Conservation (phyloP, 2,797 vertebrate species). For the Sebastes diploproa region DNA sequence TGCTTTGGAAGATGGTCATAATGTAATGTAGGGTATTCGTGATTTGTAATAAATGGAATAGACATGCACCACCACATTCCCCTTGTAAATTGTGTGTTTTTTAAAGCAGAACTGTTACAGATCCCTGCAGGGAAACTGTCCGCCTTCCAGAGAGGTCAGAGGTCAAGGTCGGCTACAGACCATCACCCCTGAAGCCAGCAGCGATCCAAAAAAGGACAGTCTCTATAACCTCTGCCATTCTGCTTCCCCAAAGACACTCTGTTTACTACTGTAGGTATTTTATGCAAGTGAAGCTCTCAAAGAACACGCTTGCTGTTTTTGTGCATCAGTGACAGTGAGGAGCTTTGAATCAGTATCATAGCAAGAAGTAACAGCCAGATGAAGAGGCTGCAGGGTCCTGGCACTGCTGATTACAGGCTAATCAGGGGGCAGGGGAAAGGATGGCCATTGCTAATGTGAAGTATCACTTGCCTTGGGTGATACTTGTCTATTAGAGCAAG, state of each 20-base stretch:
- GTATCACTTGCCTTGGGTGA: conserved; percentile 7
- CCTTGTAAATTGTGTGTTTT: not conserved
- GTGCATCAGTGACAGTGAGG: conserved; percentile 1
- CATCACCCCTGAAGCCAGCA: not conserved
- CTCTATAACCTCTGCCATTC: not conserved
- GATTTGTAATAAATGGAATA: not conserved
- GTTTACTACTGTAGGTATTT: conserved; percentile 1
- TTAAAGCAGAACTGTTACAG: not conserved
- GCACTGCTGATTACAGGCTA: conserved; percentile 28
- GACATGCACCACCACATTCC: not conserved
- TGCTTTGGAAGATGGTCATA: not conserved
- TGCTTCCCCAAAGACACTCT: not conserved
- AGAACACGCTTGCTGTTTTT: not conserved
- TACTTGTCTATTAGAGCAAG: conserved; percentile 18
- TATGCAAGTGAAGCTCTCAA: not conserved
- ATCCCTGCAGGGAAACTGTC: not conserved
- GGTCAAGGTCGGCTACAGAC: conserved; percentile 20
- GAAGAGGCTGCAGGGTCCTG: conserved; percentile 23
- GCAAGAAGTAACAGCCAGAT: conserved; percentile 1
- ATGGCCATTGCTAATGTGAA: conserved; percentile 9
- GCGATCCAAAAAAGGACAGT: not conserved
- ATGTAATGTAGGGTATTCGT: not conserved
- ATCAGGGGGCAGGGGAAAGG: conserved; percentile 24
- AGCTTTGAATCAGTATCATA: conserved; percentile 16
- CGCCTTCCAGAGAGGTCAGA: not conserved